Base-by-base conservation (phyloP, 2,797 vertebrate genomes). In the Gymnoscopelus braueri region DNA sequence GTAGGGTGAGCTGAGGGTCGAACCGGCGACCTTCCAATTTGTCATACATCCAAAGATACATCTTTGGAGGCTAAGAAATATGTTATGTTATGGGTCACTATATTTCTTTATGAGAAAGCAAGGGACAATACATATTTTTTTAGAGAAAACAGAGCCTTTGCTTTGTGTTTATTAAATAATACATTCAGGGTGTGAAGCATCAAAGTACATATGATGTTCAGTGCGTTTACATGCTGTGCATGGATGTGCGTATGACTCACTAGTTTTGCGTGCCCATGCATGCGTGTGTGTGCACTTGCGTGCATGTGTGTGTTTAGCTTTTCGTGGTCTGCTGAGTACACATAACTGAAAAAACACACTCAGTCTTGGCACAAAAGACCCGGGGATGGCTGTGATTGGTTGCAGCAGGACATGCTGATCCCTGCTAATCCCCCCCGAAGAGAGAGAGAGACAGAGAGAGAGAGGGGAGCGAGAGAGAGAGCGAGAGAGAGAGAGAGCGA, bases 321-420 rank as follows among this genome's bases (percentile, higher is more conserved):
- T 75, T 55, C 60, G 74, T 4, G 44, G 77, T 71, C 71, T 23
- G 59, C 77, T 73, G 77, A 81, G 67, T 73, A 76, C 67, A 84
- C 78, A 74, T 65, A 75, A 79, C 73, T 76, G 55, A 72, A 79
- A 89, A 84, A 79, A 78, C 63, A 79, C 73, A 73, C 69, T 64
- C 47, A 5, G 9, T 8, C 56, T 73, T 59, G 69, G 66, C 72
- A 87, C 82, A 83, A 77, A 86, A 72, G 69, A 67, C 74, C 78
- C 60, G 57, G 57, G 77, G 54, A 14, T 8, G 6, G 70, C 71
- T 82, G 59, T 79, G 72, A 87, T 76, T 83, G 86, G 84, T 67
- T 74, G 69, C 66, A 69, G 57, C 29, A 10, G 70, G 60, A 70
- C 65, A 48, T 51, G 1, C 35, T 84, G 80, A 88, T 85, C 82